Percentiles rank a stretch among this genome's conserved stretches.
phyloP scores from a whole-genome alignment of 2,113 vertebrate genomes.

The Alouatta palliata region DNA sequence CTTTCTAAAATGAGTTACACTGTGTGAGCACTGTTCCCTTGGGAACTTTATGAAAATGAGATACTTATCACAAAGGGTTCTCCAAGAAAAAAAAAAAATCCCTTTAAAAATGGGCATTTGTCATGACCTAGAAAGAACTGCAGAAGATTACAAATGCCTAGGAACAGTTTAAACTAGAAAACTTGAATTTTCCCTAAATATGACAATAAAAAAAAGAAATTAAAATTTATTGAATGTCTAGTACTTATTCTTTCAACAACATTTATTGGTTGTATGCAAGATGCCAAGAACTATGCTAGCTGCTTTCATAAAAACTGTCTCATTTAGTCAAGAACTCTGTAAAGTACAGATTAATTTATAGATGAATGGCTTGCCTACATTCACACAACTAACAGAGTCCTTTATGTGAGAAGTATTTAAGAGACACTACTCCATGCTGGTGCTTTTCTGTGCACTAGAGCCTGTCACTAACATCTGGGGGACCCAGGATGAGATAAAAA shows the following conservation, averaged over 20 bases:
- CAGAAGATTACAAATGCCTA: slow-evolving; percentile 43
- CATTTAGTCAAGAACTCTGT: slow-evolving; percentile 4
- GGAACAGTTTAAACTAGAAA: slow-evolving; percentile 42
- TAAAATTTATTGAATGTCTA: slow-evolving; percentile 31
- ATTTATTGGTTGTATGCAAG: slow-evolving; percentile 40
- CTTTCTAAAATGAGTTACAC: slow-evolving; percentile 65
- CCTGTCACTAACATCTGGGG: neutral
- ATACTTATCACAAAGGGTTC: slow-evolving; percentile 35
- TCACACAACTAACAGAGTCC: neutral
- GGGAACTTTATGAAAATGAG: slow-evolving; percentile 58
- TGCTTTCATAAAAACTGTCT: neutral
- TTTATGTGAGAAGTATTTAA: slow-evolving; percentile 22
- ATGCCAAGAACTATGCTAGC: slow-evolving; percentile 1
- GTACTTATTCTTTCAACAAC: slow-evolving; percentile 55
- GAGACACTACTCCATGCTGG: neutral
- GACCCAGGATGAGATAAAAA: neutral
- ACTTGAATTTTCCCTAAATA: slow-evolving; percentile 35
- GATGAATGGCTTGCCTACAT: neutral
- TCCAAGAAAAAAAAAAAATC: slow-evolving; percentile 39
- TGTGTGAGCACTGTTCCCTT: slow-evolving; percentile 43
- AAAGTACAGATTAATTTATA: slow-evolving; percentile 42
- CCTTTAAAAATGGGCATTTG: slow-evolving; percentile 8
- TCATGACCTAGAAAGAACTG: slow-evolving; percentile 19
- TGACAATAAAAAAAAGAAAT: slow-evolving; percentile 30
- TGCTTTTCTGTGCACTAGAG: neutral